Evolutionary conservation across 2,888 invertebrate genomes (phyloP).

Genomic region (Idaea dimidiata): DNA sequence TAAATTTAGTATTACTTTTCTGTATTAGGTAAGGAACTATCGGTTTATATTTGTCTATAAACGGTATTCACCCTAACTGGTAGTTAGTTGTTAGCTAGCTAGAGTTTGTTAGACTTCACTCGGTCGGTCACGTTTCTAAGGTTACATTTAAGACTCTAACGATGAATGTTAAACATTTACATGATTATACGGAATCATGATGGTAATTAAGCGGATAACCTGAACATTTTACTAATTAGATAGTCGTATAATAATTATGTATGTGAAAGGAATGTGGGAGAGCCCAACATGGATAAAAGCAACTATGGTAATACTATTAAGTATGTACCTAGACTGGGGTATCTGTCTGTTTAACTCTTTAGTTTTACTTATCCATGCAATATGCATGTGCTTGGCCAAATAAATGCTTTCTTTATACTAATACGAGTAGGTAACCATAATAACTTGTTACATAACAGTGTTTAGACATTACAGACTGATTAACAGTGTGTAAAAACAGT

Average conservation of each 20-base stretch:
- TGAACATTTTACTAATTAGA: neutral
- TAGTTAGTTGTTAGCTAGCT: neutral
- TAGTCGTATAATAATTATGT: no score
- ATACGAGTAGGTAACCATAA: no score
- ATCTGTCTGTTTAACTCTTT: no score
- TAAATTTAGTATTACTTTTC: no score
- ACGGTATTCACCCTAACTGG: neutral
- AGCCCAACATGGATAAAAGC: neutral
- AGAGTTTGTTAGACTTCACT: neutral
- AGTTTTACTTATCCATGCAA: no score
- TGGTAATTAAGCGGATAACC: conserved; percentile 14
- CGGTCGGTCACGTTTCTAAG: conserved; percentile 26
- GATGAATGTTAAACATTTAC: conserved; percentile 18
- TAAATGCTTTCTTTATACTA: no score
- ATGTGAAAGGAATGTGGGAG: neutral
- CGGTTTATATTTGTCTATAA: neutral
- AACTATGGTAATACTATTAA: neutral
- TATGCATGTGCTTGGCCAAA: no score
- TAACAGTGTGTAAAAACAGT: no score
- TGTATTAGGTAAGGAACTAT: neutral
- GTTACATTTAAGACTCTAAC: conserved; percentile 10
- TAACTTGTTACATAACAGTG: no score
- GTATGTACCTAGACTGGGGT: no score
- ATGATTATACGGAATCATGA: conserved; percentile 12
- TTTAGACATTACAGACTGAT: no score